phyloP scores from a whole-genome alignment of 2,888 invertebrate genomes.

The Drosophila pseudotalamancana region DNA sequence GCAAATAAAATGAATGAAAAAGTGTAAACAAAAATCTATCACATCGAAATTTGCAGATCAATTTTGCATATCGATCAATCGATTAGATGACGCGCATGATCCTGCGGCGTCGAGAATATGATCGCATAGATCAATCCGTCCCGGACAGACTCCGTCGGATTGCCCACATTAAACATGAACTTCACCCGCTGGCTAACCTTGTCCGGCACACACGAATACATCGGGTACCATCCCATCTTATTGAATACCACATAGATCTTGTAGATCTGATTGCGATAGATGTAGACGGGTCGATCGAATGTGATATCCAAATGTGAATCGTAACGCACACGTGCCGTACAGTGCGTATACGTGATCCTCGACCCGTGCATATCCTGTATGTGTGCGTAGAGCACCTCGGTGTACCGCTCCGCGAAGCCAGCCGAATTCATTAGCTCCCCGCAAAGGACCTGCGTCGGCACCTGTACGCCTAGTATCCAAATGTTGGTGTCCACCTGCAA shows the following conservation, averaged over 20 bases:
- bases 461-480: slow-evolving; percentile 87
- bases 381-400: slow-evolving; percentile 92
- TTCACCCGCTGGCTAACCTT: slow-evolving; percentile 89
- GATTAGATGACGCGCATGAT: slow-evolving; percentile 70
- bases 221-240: slow-evolving; percentile 92
- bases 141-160: slow-evolving; percentile 89
- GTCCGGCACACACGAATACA: slow-evolving; percentile 89
- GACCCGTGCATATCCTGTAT: slow-evolving; percentile 92
- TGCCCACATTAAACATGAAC: slow-evolving; percentile 91
- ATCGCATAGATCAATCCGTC: slow-evolving; percentile 92
- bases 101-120: slow-evolving; percentile 86
- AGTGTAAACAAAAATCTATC: slow-evolving; percentile 20
- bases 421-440: slow-evolving; percentile 83
- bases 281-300: slow-evolving; percentile 92
- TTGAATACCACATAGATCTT: slow-evolving; percentile 93
- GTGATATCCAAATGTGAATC: slow-evolving; percentile 91
- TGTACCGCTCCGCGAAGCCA: slow-evolving; percentile 86
- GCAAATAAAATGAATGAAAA: neutral
- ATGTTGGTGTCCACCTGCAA: slow-evolving; percentile 90
- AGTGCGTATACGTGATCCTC: slow-evolving; percentile 92
- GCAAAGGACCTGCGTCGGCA: slow-evolving; percentile 89
- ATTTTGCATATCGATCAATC: slow-evolving; percentile 50
- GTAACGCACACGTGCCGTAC: slow-evolving; percentile 90
- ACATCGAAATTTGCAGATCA: slow-evolving; percentile 33
- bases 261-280: slow-evolving; percentile 89